These are phyloP conservation scores for Hirtodrosophila alboralis DNA, from an alignment of 2,888 invertebrate genomes.

Conservation along the genomic window DNA sequence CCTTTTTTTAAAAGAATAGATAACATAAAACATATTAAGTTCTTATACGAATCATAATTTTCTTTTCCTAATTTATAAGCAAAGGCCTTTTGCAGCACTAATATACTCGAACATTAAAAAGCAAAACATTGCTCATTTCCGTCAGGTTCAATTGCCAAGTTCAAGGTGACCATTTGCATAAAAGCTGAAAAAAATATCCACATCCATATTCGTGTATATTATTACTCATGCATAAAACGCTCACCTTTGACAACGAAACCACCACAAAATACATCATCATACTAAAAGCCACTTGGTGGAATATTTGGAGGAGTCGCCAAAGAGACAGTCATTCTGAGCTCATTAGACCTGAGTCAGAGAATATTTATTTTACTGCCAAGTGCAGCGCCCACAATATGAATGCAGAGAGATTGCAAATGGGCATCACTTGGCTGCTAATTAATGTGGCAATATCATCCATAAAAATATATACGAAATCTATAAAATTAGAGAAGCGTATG, in stretches of 20 bases:
- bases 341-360: slow-evolving; percentile 39
- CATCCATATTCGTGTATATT: slow-evolving; percentile 45
- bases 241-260: slow-evolving; percentile 65
- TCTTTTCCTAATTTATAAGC: slow-evolving; percentile 2
- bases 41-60: background rate
- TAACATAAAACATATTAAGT: background rate
- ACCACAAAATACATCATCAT: slow-evolving; percentile 34
- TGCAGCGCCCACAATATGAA: slow-evolving; percentile 40
- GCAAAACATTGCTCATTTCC: slow-evolving; percentile 56
- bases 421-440: slow-evolving; percentile 19
- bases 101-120: slow-evolving; percentile 27
- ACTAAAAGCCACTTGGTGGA: slow-evolving; percentile 46
- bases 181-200: slow-evolving; percentile 37
- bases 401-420: background rate
- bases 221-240: slow-evolving; percentile 66
- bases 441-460: slow-evolving; percentile 19
- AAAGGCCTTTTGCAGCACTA: slow-evolving; percentile 21
- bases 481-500: background rate
- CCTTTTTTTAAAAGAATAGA: too few species aligned
- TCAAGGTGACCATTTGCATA: slow-evolving; percentile 70
- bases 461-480: background rate
- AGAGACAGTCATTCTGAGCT: slow-evolving; percentile 31
- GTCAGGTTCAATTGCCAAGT: slow-evolving; percentile 60
- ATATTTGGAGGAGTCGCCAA: slow-evolving; percentile 32
- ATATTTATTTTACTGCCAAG: slow-evolving; percentile 18